Evolutionary conservation across 53 echinoderm and acorn worm species (phyloP), one percentile per base, ranked within the genome.

Genomic region (Luidia sarsii): DNA sequence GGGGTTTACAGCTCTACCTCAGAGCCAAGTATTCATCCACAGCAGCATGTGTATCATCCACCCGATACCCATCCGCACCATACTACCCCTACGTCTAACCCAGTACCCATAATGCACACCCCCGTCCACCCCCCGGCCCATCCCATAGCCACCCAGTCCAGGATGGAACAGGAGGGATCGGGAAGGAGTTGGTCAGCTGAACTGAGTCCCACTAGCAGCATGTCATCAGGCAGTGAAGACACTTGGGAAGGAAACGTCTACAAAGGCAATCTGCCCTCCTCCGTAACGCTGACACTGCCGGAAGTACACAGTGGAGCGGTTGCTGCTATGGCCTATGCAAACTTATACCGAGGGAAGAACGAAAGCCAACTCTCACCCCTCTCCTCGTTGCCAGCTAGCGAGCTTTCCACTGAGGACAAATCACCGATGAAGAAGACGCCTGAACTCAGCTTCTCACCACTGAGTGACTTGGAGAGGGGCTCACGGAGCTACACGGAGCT

Each of bases 271-370:
- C 65, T 50, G 37, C 71, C 48, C 65, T 48, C 93, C 31, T 87
- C 93, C 0, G 87, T 90, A 3, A 82, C 83, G 35, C 79, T 92
- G 9, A 93, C 88, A 18, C 71, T 97, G 28, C 97, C 97, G 0
- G 97, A 97, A 77, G 97, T 97, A 5, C 92, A 92, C 67, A 88
- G 79, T 30, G 97, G 97, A 2, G 97, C 97, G 0, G 90, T 88
- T 13, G 90, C 92, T 38, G 97, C 97, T 3, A 80, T 97, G 84
- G 96, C 96, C 15, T 96, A 90, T 64, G 96, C 96, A 15, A 96
- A 96, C 54, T 53, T 96, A 18, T 96, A 96, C 50, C 79, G 96
- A 60, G 95, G 91, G 22, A 94, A 80, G 33, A 94, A 86, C 22
- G 85, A 75, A 33, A 74, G 71, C 46, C 67, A 52, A 1, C 60